phyloP scores from a whole-genome alignment of 2,888 invertebrate genomes.

The Tinea semifulvella region DNA sequence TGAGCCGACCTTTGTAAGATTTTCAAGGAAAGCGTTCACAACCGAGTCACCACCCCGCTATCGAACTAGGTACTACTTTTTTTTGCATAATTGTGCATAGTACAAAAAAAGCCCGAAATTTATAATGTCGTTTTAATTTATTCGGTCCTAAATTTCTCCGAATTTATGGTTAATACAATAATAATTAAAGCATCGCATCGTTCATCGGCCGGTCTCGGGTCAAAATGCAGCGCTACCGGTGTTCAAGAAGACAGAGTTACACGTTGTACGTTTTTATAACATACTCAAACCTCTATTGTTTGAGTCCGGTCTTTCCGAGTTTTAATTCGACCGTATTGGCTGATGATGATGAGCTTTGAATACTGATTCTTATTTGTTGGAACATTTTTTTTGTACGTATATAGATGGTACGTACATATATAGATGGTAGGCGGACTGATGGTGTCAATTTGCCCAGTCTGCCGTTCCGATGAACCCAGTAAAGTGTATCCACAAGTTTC shows the following conservation, averaged over 20 bases:
- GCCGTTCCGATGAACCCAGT: too few relatives aligned
- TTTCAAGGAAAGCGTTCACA: background rate
- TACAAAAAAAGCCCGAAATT: too few relatives aligned
- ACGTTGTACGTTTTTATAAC: slow-evolving; percentile 1
- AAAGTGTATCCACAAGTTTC: too few relatives aligned
- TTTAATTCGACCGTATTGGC: background rate
- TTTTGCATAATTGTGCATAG: too few relatives aligned
- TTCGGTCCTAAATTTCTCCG: background rate
- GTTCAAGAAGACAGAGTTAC: background rate
- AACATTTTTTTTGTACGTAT: too few relatives aligned
- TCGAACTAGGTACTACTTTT: too few relatives aligned
- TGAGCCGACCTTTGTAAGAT: too few relatives aligned
- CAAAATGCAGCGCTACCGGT: slow-evolving; percentile 10
- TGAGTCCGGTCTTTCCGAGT: background rate
- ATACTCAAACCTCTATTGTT: slow-evolving; percentile 5
- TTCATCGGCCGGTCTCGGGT: background rate
- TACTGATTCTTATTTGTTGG: background rate
- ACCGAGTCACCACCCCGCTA: too few relatives aligned
- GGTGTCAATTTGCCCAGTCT: too few relatives aligned
- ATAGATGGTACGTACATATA: too few relatives aligned
- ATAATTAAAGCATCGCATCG: slow-evolving; percentile 9
- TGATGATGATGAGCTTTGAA: background rate
- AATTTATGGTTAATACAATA: background rate
- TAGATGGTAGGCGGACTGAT: too few relatives aligned
- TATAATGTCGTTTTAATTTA: too few relatives aligned